Evolutionary conservation across 2,888 invertebrate genomes (phyloP).

Genomic region (Dasysyrphus albostriatus): DNA sequence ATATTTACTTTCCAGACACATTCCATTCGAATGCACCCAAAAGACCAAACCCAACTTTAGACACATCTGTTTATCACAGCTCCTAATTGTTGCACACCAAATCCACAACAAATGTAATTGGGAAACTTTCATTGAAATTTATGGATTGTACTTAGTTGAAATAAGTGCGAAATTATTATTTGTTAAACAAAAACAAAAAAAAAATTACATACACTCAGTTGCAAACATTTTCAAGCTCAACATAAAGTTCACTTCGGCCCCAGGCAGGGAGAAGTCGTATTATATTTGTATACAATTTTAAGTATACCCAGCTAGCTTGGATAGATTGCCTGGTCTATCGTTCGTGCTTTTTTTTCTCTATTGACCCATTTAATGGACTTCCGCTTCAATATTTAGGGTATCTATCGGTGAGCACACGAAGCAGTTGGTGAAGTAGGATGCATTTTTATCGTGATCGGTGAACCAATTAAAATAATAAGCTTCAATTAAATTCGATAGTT

Average conservation of each 20-base stretch:
- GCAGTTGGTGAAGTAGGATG: neutral
- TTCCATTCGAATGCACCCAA: slow-evolving; percentile 3
- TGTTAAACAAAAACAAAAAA: slow-evolving; percentile 4
- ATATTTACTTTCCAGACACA: neutral
- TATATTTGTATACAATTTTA: neutral
- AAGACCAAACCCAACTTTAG: neutral
- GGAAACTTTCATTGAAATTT: slow-evolving; percentile 22
- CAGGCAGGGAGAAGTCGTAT: neutral
- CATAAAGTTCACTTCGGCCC: neutral
- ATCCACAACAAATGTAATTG: slow-evolving; percentile 6
- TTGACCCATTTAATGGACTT: slow-evolving; percentile 6
- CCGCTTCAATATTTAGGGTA: slow-evolving; percentile 20
- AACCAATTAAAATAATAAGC: slow-evolving; percentile 18
- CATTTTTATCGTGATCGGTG: neutral
- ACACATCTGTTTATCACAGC: slow-evolving; percentile 13
- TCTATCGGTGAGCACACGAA: neutral
- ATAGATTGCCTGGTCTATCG: neutral
- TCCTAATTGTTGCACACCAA: slow-evolving; percentile 23
- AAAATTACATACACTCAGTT: no score
- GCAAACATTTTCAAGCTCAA: neutral
- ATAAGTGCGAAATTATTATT: slow-evolving; percentile 27
- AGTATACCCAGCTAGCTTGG: no score
- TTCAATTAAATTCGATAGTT: slow-evolving; percentile 9
- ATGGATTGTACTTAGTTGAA: slow-evolving; percentile 9
- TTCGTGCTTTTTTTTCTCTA: neutral